Evolutionary conservation across 1,140 invertebrate species (phyloP), one percentile per base, ranked within the genome.

Genomic region (Spodoptera frugiperda): DNA sequence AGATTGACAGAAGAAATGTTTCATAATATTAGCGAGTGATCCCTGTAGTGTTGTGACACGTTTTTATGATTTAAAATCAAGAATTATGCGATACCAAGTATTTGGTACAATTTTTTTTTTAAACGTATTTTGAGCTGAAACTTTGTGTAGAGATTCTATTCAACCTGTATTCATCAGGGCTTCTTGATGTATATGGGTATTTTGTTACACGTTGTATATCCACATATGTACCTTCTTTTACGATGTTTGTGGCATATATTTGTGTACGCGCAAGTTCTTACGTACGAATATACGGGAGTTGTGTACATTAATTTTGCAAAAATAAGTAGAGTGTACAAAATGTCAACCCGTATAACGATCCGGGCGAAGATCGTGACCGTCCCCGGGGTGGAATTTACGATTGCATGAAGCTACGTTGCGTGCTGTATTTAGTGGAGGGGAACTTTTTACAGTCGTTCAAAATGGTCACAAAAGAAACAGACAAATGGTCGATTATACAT

Each of bases 331-430:
- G 30, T 51, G 4, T 65, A 48, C 51, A 44, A 57, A 71, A 71
- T 55, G 33, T 71, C 51, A 30, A 59, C 54, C 53, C 17, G 57
- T 72, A 57, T 68, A 72, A 79, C 51, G 71, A 74, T 68, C 63
- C 70, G 49, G 17, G 55, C 65, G 30, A 54, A 51, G 54, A 65
- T 65, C 72, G 59, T 65, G 48, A 39, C 48, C 17, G 54, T 77
- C 80, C 71, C 74, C 15, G 54, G 80, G 72, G 80, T 15, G 46
- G 59, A 53, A 74, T 78, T 78, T 75, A 78, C 80, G 80, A 78
- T 70, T 79, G 77, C 73, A 78, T 71, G 61, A 71, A 71, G 21
- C 30, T 1, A 25, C 59, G 54, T 81, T 73, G 79, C 79, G 76
- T 81, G 79, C 53, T 59, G 33, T 54, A 54, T 65, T 65, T 12